phyloP scores from a whole-genome alignment of 2,113 vertebrate genomes.

The Platanista minor region DNA sequence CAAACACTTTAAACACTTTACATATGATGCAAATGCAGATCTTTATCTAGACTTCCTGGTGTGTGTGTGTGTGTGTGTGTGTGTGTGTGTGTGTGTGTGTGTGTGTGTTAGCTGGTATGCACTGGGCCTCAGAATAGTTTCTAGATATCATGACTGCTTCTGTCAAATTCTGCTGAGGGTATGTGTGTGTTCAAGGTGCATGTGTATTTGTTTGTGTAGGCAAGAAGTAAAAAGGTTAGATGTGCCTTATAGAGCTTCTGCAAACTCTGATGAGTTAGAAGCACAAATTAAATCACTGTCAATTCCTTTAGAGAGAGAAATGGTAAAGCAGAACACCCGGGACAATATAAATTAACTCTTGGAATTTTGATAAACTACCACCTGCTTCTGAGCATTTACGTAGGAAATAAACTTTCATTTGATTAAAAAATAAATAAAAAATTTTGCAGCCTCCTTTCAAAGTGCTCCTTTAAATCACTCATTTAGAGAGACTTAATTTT shows the following conservation, averaged over 20 bases:
- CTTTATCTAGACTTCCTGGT: background rate
- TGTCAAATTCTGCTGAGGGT: background rate
- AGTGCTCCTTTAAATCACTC: background rate
- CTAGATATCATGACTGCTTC: background rate
- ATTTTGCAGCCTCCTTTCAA: background rate
- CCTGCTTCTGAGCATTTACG: background rate
- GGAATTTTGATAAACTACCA: background rate
- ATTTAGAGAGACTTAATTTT: slow-evolving; percentile 23
- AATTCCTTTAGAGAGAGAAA: background rate
- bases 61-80: background rate
- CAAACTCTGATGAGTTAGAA: background rate
- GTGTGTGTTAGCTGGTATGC: background rate
- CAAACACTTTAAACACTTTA: background rate
- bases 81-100: background rate
- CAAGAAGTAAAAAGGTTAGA: background rate
- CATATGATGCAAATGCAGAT: background rate
- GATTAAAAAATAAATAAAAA: background rate
- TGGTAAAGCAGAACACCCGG: background rate
- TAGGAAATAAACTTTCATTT: slow-evolving; percentile 14
- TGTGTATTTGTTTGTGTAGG: background rate
- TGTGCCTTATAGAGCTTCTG: background rate
- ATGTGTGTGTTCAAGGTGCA: background rate
- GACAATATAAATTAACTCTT: background rate
- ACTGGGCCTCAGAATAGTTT: background rate
- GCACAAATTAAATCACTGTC: background rate